phyloP scores from a whole-genome alignment of 1,140 invertebrate genomes.

The Matsumurasca onukii region DNA sequence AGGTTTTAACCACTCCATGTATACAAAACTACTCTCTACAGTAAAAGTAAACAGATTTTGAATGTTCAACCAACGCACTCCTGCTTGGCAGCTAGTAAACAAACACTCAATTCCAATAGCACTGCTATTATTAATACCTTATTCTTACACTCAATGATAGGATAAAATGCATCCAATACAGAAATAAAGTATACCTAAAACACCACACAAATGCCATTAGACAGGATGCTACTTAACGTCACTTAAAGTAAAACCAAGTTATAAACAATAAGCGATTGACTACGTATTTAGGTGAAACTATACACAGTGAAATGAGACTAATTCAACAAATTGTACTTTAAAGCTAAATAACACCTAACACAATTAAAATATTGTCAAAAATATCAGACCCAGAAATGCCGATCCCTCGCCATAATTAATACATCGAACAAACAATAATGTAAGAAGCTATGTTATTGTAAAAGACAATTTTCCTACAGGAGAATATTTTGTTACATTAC shows the following conservation, averaged over 20 bases:
- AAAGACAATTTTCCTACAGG: conserved; percentile 10
- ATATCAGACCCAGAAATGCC: conserved; percentile 21
- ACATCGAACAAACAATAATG: conserved; percentile 2
- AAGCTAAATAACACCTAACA: conserved; percentile 22
- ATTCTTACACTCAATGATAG: neutral
- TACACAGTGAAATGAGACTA: conserved; percentile 14
- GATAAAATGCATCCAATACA: conserved; percentile 18
- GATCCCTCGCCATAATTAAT: neutral
- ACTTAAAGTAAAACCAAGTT: conserved; percentile 16
- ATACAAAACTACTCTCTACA: too few species aligned
- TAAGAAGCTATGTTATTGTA: neutral
- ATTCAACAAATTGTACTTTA: conserved; percentile 16
- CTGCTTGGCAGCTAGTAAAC: neutral
- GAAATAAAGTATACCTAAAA: conserved; percentile 23
- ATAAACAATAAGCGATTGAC: conserved; percentile 22
- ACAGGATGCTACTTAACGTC: conserved; percentile 2
- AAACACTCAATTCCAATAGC: conserved; percentile 21
- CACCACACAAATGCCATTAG: conserved; percentile 17
- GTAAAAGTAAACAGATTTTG: too few species aligned
- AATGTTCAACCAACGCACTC: conserved; percentile 4
- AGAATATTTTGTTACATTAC: conserved; percentile 11
- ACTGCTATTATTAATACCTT: conserved; percentile 16
- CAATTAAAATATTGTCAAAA: conserved; percentile 16
- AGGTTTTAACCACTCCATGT: too few species aligned
- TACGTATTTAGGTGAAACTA: conserved; percentile 25